These are phyloP conservation scores for Pachypanchax playfairii DNA, from an alignment of 2,113 vertebrate species.

Conservation along the genomic window DNA sequence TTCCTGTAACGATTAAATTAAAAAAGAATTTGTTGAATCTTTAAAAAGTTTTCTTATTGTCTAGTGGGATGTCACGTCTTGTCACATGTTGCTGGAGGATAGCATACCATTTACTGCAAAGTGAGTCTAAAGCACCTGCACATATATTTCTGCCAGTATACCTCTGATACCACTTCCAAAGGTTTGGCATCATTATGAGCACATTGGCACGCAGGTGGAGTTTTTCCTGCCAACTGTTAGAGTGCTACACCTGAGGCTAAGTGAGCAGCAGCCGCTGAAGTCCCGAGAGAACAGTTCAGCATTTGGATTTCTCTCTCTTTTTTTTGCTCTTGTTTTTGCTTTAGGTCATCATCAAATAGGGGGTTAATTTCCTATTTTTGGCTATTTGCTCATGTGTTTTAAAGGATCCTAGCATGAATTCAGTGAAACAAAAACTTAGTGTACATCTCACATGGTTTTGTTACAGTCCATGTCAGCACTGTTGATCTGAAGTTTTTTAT, in stretches of 20 bases:
- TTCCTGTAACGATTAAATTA: background rate
- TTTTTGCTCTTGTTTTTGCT: constrained; percentile 12
- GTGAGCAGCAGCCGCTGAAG: constrained; percentile 51
- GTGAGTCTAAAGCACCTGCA: constrained; percentile 54
- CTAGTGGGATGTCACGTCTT: constrained; percentile 33
- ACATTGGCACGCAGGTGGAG: constrained; percentile 46
- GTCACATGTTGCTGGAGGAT: constrained; percentile 38
- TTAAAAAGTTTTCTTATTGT: constrained; percentile 27
- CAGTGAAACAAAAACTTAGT: background rate
- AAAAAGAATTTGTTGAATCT: constrained; percentile 11
- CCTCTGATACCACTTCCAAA: constrained; percentile 43
- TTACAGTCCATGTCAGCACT: constrained; percentile 15
- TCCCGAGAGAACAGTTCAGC: constrained; percentile 50
- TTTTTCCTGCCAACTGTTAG: constrained; percentile 65
- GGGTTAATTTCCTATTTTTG: constrained; percentile 1
- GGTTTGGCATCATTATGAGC: constrained; percentile 46
- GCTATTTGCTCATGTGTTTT: background rate
- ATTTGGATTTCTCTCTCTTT: constrained; percentile 11
- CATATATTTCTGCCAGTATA: constrained; percentile 46
- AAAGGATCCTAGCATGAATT: constrained; percentile 6
- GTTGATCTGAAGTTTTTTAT: background rate
- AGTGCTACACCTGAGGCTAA: constrained; percentile 68
- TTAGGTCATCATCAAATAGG: constrained; percentile 9
- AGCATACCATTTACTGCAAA: constrained; percentile 26
- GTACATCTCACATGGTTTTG: constrained; percentile 11